Percentiles rank a stretch among this genome's conserved stretches.
Conservation (phyloP, 2,797 vertebrate genomes). For the Melanogrammus aeglefinus region DNA sequence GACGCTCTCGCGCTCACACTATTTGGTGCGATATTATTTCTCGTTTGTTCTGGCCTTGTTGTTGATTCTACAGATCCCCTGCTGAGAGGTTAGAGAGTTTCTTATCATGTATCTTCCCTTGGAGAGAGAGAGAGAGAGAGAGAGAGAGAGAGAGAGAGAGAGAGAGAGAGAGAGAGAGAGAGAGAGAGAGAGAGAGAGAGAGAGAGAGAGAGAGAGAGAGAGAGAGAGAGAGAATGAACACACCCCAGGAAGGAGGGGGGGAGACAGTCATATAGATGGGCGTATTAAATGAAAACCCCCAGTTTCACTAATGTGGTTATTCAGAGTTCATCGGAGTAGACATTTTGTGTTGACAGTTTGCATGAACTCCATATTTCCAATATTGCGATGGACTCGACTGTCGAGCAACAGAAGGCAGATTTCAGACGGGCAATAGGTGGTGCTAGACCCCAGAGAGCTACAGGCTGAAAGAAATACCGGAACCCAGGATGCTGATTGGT, state of each 20-base stretch:
- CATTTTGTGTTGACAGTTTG: not conserved
- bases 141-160: no score
- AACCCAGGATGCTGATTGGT: slow-evolving; percentile 17
- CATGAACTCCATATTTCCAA: not conserved
- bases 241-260: not conserved
- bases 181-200: slow-evolving; percentile 30
- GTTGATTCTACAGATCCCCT: slow-evolving; percentile 50
- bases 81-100: slow-evolving; percentile 72
- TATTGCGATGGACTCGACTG: not conserved
- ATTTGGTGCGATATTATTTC: slow-evolving; percentile 11
- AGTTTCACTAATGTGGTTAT: not conserved
- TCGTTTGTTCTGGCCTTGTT: slow-evolving; percentile 35
- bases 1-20: slow-evolving; percentile 17
- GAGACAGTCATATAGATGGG: not conserved
- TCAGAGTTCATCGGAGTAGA: not conserved
- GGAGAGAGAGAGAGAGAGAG: slow-evolving; percentile 28
- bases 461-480: not conserved
- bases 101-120: slow-evolving; percentile 66
- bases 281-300: not conserved
- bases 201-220: slow-evolving; percentile 27
- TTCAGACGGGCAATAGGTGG: not conserved
- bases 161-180: slow-evolving; percentile 5
- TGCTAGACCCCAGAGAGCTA: not conserved
- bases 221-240: not conserved
- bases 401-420: not conserved